Evolutionary conservation across 2,797 vertebrate species (phyloP).

Genomic region (Ctenochaetus hawaiiensis): DNA sequence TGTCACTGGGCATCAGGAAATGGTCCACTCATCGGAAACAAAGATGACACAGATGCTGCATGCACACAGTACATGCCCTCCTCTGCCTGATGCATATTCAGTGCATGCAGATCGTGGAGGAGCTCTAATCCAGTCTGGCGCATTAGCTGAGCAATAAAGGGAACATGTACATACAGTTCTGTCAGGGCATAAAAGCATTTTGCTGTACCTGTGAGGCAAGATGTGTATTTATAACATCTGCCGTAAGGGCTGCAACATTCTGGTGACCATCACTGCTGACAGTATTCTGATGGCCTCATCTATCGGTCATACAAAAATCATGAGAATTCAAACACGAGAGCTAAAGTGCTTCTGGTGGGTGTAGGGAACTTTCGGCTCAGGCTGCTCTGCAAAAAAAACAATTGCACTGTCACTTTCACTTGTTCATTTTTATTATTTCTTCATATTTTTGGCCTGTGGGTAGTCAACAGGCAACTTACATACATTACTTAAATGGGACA

Average conservation of each 20-base stretch:
- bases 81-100: conserved; percentile 76
- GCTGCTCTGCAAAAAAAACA: conserved; percentile 3
- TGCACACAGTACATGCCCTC: conserved; percentile 46
- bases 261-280: conserved; percentile 57
- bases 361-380: conserved; percentile 7
- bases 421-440: not conserved
- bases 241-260: conserved; percentile 40
- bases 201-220: conserved; percentile 67
- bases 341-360: conserved; percentile 36
- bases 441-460: not conserved
- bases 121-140: conserved; percentile 58
- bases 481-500: not conserved
- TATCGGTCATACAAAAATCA: conserved; percentile 70
- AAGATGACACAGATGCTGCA: conserved; percentile 66
- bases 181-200: conserved; percentile 75
- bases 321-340: conserved; percentile 60
- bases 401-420: not conserved
- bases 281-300: conserved; percentile 58
- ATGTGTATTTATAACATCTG: conserved; percentile 56
- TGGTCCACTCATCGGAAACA: conserved; percentile 66
- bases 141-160: conserved; percentile 51
- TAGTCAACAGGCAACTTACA: not conserved
- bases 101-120: conserved; percentile 49
- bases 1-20: conserved; percentile 72
- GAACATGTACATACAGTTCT: conserved; percentile 52